These are phyloP conservation scores for Brachyhypopomus gauderio DNA, from an alignment of 2,113 vertebrate genomes.

Conservation along the genomic window DNA sequence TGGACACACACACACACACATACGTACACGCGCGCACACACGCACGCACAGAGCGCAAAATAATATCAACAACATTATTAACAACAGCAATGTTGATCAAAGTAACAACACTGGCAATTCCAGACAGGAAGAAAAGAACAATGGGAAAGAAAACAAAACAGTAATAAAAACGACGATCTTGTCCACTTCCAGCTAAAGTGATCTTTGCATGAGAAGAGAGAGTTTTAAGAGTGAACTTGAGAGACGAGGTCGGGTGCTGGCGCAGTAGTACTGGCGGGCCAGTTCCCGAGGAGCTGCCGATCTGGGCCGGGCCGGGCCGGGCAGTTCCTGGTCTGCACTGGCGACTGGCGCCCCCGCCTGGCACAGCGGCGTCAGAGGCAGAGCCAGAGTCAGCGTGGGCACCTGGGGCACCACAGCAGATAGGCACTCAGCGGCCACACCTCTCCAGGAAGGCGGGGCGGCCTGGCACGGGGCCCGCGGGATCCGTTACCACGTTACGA, in stretches of 20 bases:
- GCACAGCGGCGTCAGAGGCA: conserved; percentile 69
- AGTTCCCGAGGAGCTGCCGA: conserved; percentile 70
- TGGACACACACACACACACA: conserved; percentile 51
- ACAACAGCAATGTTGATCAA: conserved; percentile 67
- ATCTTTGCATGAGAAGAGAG: conserved; percentile 71
- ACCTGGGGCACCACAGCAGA: conserved; percentile 67
- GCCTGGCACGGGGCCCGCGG: conserved; percentile 59
- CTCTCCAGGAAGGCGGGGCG: conserved; percentile 70
- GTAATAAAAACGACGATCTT: conserved; percentile 55
- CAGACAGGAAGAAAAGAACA: conserved; percentile 54
- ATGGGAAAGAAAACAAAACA: conserved; percentile 19
- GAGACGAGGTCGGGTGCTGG: conserved; percentile 71
- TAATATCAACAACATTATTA: conserved; percentile 30
- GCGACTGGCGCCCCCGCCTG: conserved; percentile 50
- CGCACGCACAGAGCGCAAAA: conserved; percentile 11
- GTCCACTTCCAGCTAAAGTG: conserved; percentile 73
- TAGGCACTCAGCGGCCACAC: conserved; percentile 80
- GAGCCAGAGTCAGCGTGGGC: conserved; percentile 38
- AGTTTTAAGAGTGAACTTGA: conserved; percentile 61
- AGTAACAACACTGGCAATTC: conserved; percentile 65
- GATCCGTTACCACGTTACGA: conserved; percentile 58
- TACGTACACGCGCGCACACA: conserved; percentile 42
- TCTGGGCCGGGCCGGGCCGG: conserved; percentile 61
- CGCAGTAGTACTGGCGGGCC: conserved; percentile 71
- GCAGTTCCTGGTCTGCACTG: conserved; percentile 44